Evolutionary conservation across 2,113 vertebrate species (phyloP).

Genomic region (Bambusicola thoracicus): DNA sequence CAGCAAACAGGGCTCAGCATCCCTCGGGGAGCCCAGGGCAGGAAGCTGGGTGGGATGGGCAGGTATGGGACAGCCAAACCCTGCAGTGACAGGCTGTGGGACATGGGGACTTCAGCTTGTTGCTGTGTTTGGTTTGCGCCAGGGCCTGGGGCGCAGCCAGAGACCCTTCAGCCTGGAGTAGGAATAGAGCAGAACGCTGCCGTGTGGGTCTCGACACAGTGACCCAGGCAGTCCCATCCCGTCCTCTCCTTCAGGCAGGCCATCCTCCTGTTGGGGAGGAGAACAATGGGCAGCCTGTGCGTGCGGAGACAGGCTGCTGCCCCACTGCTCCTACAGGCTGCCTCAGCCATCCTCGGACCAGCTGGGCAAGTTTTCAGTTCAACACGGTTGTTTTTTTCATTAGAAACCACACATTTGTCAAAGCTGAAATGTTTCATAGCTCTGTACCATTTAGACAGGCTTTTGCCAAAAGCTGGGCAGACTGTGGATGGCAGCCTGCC

Average conservation of each 20-base stretch:
- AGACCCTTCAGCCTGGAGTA: neutral
- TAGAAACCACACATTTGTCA: constrained; percentile 17
- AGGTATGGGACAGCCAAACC: neutral
- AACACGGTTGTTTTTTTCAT: neutral
- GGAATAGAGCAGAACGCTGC: neutral
- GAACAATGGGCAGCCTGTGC: constrained; percentile 41
- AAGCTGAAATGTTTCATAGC: constrained; percentile 25
- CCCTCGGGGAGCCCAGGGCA: too few species aligned
- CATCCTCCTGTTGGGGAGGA: fast-evolving
- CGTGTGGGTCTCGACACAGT: neutral
- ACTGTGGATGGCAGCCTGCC: constrained; percentile 40
- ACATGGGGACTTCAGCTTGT: neutral
- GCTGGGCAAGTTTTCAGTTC: neutral
- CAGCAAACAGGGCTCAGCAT: neutral
- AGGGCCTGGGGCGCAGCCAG: neutral
- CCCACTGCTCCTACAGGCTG: neutral
- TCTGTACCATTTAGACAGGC: neutral
- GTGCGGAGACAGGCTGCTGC: neutral
- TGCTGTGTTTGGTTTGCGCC: neutral
- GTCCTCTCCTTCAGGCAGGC: neutral
- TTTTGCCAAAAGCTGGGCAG: constrained; percentile 41
- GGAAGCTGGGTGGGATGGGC: neutral
- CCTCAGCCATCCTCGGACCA: constrained; percentile 24
- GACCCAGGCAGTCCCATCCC: neutral
- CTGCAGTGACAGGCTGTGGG: neutral